phyloP scores from a whole-genome alignment of 2,888 invertebrate species.

The Mythimna loreyi region DNA sequence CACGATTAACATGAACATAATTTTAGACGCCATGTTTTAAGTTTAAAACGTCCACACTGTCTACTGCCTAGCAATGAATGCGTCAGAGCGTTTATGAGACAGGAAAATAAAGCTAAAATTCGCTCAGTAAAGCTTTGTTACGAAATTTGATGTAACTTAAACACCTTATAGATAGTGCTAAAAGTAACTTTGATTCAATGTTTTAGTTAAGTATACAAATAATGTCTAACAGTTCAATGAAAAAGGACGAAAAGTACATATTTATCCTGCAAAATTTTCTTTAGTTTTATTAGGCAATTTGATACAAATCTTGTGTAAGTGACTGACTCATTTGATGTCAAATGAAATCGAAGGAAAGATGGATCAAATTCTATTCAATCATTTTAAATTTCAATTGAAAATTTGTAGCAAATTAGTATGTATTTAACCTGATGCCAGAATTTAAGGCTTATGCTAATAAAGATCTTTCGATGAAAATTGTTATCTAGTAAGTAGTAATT shows the following conservation, averaged over 20 bases:
- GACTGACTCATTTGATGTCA: background rate
- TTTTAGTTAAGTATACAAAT: background rate
- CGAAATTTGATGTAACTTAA: background rate
- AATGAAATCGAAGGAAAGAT: background rate
- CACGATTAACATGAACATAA: background rate
- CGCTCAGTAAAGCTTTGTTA: background rate
- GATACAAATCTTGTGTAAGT: background rate
- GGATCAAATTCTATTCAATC: too few relatives aligned
- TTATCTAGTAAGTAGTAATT: too few relatives aligned
- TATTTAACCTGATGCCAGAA: too few relatives aligned
- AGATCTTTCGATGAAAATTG: too few relatives aligned
- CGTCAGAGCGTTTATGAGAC: background rate
- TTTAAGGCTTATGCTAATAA: too few relatives aligned
- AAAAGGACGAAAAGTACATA: background rate
- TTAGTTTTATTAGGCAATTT: background rate
- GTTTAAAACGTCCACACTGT: background rate
- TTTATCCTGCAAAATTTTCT: background rate
- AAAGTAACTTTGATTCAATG: background rate
- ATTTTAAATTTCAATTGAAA: too few relatives aligned
- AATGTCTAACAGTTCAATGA: background rate
- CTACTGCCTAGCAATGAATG: background rate
- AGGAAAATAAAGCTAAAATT: background rate
- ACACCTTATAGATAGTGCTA: background rate
- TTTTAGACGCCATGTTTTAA: background rate
- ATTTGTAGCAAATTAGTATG: too few relatives aligned